phyloP scores from a whole-genome alignment of 2,797 vertebrate species.

The Gymnocypris eckloni region DNA sequence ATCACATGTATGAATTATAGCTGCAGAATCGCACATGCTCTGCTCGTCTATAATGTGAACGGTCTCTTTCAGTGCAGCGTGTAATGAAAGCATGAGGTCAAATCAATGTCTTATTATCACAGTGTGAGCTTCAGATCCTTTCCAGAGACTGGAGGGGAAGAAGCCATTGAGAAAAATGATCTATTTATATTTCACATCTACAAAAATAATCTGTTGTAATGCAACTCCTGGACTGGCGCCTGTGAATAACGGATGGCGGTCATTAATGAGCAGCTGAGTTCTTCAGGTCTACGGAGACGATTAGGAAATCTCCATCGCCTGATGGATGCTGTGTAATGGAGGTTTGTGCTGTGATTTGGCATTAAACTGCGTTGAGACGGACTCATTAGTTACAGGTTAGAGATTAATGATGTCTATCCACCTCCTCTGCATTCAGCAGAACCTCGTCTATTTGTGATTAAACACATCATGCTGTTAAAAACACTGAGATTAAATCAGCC shows the following conservation, averaged over 20 bases:
- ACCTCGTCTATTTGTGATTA: neutral
- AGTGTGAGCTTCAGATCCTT: neutral
- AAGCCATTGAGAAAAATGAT: neutral
- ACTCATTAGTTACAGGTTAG: conserved; percentile 32
- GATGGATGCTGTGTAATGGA: neutral
- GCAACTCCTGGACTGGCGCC: neutral
- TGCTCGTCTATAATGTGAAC: neutral
- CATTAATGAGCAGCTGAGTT: conserved; percentile 24
- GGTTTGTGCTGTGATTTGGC: neutral
- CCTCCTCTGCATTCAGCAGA: conserved; percentile 3
- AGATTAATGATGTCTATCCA: conserved; percentile 16
- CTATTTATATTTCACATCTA: neutral
- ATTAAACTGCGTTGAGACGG: too few species aligned
- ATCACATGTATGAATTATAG: neutral
- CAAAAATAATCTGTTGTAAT: neutral
- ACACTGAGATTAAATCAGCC: conserved; percentile 7
- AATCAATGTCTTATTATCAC: conserved; percentile 19
- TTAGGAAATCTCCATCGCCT: neutral
- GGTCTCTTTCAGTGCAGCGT: neutral
- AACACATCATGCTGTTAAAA: neutral
- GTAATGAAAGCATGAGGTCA: neutral
- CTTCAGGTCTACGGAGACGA: conserved; percentile 11
- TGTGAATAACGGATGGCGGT: neutral
- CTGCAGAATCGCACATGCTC: neutral
- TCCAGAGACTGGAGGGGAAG: neutral